Evolutionary conservation across 2,888 invertebrate genomes (phyloP).

Genomic region (Chrysomela aeneicollis): DNA sequence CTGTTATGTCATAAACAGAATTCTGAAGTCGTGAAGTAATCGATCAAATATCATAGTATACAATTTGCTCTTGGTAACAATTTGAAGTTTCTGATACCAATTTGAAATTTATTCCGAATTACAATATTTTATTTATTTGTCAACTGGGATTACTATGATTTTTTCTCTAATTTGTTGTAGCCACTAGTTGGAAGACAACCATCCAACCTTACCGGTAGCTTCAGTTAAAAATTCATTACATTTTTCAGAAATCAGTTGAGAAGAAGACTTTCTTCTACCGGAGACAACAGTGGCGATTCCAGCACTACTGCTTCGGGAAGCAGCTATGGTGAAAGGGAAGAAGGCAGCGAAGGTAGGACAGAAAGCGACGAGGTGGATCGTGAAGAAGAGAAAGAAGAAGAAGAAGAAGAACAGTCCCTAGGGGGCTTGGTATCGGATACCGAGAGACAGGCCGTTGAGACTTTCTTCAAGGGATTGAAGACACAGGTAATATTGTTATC

Average conservation of each 20-base stretch:
- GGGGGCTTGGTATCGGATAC: slow-evolving; percentile 67
- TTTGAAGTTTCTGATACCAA: too few relatives aligned
- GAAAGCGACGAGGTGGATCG: slow-evolving; percentile 62
- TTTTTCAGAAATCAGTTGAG: slow-evolving; percentile 33
- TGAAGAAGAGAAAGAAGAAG: slow-evolving; percentile 47
- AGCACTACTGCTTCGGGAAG: slow-evolving; percentile 64
- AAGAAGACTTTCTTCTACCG: slow-evolving; percentile 65
- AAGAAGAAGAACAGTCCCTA: slow-evolving; percentile 55
- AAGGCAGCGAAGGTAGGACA: slow-evolving; percentile 66
- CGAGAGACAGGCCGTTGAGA: slow-evolving; percentile 75
- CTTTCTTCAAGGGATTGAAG: slow-evolving; percentile 78
- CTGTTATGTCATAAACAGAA: too few relatives aligned
- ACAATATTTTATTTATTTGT: too few relatives aligned
- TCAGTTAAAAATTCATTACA: slow-evolving; percentile 19
- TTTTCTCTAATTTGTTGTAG: too few relatives aligned
- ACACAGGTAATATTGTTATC: slow-evolving; percentile 65
- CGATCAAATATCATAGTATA: too few relatives aligned
- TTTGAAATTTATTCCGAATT: too few relatives aligned
- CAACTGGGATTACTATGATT: too few relatives aligned
- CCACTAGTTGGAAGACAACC: neutral
- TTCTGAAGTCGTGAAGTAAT: too few relatives aligned
- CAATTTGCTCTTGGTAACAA: too few relatives aligned
- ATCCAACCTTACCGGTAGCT: slow-evolving; percentile 20
- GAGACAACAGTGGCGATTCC: slow-evolving; percentile 64
- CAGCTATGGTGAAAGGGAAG: slow-evolving; percentile 62